These are phyloP conservation scores for Parambassis ranga DNA, from an alignment of 2,797 vertebrate genomes.

Conservation along the genomic window DNA sequence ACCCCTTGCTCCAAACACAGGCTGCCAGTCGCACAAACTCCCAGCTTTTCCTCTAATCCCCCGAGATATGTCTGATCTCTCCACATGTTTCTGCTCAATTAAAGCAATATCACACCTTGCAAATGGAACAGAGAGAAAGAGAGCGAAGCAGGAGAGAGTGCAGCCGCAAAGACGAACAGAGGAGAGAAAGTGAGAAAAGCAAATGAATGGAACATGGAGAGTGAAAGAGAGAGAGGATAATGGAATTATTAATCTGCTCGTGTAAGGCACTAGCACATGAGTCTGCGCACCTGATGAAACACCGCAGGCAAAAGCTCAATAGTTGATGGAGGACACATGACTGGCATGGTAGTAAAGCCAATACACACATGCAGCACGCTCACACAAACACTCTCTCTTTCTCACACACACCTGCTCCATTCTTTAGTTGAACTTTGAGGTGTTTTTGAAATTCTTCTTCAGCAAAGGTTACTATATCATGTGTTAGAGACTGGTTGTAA, in stretches of 20 bases:
- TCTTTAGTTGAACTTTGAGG: neutral
- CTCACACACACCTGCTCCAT: slow-evolving; percentile 8
- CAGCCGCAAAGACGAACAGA: slow-evolving; percentile 38
- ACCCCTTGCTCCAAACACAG: slow-evolving; percentile 93
- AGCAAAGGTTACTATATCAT: no score
- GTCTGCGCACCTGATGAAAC: slow-evolving; percentile 63
- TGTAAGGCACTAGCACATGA: slow-evolving; percentile 57
- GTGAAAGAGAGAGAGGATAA: slow-evolving; percentile 50
- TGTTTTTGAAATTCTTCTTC: neutral
- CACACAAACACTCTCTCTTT: no score
- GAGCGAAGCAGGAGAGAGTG: slow-evolving; percentile 79
- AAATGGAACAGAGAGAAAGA: slow-evolving; percentile 81
- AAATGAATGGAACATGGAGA: slow-evolving; percentile 50
- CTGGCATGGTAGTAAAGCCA: slow-evolving; percentile 21
- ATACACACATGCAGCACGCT: neutral
- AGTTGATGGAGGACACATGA: slow-evolving; percentile 57
- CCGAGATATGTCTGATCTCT: slow-evolving; percentile 99
- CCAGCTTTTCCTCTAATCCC: slow-evolving; percentile 96
- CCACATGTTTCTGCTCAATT: slow-evolving; percentile 99
- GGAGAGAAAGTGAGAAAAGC: slow-evolving; percentile 60
- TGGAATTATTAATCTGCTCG: slow-evolving; percentile 63
- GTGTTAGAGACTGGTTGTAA: no score
- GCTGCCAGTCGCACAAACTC: slow-evolving; percentile 95
- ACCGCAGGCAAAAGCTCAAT: slow-evolving; percentile 59
- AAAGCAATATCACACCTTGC: slow-evolving; percentile 98